Conservation (phyloP, 2,113 vertebrate genomes). For the Tachycineta bicolor region DNA sequence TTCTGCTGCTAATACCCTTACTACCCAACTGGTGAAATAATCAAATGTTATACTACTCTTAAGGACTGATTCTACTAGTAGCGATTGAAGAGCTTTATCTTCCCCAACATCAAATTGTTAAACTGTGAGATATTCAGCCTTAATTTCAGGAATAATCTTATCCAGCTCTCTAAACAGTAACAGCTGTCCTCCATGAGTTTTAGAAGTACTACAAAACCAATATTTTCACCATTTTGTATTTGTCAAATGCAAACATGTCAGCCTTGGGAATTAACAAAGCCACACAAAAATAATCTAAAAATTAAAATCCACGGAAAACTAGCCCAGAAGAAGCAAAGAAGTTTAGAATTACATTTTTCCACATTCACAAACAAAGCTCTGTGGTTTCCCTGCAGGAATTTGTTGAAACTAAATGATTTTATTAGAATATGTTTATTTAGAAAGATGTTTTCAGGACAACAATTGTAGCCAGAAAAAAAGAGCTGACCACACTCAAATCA, state of each 20-base stretch:
- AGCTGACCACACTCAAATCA: background rate
- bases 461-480: background rate
- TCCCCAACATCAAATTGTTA: conserved; percentile 21
- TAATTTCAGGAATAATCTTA: background rate
- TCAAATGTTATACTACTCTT: background rate
- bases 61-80: background rate
- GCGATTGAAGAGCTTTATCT: conserved; percentile 40
- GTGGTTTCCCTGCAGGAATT: background rate
- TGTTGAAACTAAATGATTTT: background rate
- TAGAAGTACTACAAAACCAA: background rate
- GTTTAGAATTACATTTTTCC: background rate
- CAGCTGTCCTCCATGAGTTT: background rate
- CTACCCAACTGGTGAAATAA: background rate
- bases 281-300: background rate
- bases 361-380: background rate
- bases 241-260: background rate
- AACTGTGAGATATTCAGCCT: background rate
- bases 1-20: background rate
- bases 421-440: background rate
- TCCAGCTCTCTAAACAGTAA: background rate
- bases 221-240: background rate
- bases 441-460: background rate
- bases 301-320: background rate
- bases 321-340: background rate
- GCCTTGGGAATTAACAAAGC: background rate